Evolutionary conservation across 2,797 vertebrate species (phyloP).

Genomic region (Xiphophorus birchmanni): DNA sequence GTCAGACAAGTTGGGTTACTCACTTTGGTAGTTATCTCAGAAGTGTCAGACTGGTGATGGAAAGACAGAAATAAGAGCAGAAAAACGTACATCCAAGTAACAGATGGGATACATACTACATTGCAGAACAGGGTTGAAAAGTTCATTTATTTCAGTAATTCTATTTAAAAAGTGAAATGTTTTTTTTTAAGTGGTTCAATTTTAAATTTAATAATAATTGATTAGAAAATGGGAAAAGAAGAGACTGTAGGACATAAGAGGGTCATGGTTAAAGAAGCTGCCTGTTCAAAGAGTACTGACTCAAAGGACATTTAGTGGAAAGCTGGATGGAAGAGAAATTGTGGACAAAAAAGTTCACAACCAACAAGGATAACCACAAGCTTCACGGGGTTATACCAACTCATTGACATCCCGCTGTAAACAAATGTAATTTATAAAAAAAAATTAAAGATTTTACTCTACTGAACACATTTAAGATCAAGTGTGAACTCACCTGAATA

Average conservation of each 20-base stretch:
- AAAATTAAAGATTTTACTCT: not conserved
- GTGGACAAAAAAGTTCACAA: not conserved
- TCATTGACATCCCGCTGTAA: not conserved
- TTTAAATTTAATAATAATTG: not conserved
- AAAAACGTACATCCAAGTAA: not conserved
- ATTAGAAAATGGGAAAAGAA: not conserved
- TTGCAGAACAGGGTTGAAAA: not conserved
- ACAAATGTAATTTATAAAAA: not conserved
- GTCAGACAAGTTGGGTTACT: constrained; percentile 1
- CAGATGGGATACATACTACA: not conserved
- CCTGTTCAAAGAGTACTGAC: not conserved
- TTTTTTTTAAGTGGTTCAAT: not conserved
- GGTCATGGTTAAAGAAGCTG: too few relatives aligned
- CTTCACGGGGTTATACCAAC: not conserved
- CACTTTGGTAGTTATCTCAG: not conserved
- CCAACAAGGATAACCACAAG: not conserved
- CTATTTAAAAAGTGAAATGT: not conserved
- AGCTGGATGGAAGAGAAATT: not conserved
- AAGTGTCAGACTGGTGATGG: constrained; percentile 11
- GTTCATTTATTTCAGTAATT: not conserved
- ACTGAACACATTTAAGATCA: not conserved
- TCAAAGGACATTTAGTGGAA: not conserved
- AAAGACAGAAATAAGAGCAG: constrained; percentile 2
- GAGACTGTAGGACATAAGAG: too few relatives aligned
- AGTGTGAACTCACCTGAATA: constrained; percentile 40